phyloP scores from a whole-genome alignment of 2,888 invertebrate genomes.

The Lasioglossum villosulum region DNA sequence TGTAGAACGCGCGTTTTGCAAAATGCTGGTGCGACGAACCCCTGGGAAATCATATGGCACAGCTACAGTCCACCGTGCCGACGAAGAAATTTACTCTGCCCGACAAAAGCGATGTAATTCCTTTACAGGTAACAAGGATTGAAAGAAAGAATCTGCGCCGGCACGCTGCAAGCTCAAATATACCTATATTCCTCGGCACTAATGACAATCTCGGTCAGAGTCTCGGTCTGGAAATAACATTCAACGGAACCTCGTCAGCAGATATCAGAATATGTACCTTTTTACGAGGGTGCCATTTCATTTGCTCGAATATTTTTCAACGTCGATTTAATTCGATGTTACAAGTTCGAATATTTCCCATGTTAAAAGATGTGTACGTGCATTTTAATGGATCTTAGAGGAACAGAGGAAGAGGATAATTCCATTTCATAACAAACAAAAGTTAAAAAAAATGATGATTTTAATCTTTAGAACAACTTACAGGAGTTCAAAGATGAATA shows the following conservation, averaged over 20 bases:
- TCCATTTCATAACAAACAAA: neutral
- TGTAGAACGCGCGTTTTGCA: slow-evolving; percentile 53
- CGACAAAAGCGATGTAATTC: slow-evolving; percentile 64
- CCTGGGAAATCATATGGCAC: slow-evolving; percentile 69
- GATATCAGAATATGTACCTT: neutral
- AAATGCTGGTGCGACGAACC: slow-evolving; percentile 60
- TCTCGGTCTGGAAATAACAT: neutral
- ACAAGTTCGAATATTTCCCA: neutral
- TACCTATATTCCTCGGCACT: neutral
- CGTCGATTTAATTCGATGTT: neutral
- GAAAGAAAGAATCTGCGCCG: slow-evolving; percentile 52
- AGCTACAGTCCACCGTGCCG: slow-evolving; percentile 31
- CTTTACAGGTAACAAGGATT: slow-evolving; percentile 57
- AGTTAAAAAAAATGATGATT: too few relatives aligned
- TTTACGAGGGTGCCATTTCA: neutral
- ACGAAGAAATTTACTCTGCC: slow-evolving; percentile 63
- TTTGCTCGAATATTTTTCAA: neutral
- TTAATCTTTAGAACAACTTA: too few relatives aligned
- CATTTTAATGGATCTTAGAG: neutral
- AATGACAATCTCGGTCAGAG: neutral
- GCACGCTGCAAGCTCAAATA: slow-evolving; percentile 11
- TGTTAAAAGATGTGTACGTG: neutral
- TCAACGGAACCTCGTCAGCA: neutral
- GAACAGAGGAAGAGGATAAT: neutral
- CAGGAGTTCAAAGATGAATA: neutral